phyloP scores from a whole-genome alignment of 2,113 vertebrate species.

The Tauraco erythrolophus region DNA sequence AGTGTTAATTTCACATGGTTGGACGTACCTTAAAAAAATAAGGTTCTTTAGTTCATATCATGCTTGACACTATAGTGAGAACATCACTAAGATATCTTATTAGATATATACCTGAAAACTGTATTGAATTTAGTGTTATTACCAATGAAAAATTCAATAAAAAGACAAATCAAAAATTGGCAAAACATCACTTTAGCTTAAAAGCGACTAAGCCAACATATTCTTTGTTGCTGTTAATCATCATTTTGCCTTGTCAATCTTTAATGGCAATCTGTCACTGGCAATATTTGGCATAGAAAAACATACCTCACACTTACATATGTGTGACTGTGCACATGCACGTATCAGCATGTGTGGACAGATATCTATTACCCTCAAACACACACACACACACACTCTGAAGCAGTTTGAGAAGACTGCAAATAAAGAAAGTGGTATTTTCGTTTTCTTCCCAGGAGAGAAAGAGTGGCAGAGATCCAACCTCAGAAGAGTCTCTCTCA shows the following conservation, averaged over 20 bases:
- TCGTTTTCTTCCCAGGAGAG: not conserved
- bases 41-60: not conserved
- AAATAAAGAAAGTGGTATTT: not conserved
- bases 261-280: not conserved
- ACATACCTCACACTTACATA: not conserved
- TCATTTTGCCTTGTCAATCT: not conserved
- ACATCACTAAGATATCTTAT: not conserved
- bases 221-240: slow-evolving; percentile 14
- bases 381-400: not conserved
- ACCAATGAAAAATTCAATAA: not conserved
- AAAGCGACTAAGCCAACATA: not conserved
- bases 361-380: not conserved
- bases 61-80: not conserved
- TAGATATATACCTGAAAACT: not conserved
- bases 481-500: not conserved
- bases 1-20: not conserved
- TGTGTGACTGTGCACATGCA: not conserved
- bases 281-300: not conserved
- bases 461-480: not conserved
- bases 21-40: not conserved
- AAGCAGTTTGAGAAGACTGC: not conserved
- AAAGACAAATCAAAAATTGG: not conserved
- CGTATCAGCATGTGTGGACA: not conserved
- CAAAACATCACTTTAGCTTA: not conserved
- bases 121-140: not conserved